Base-by-base conservation (phyloP, 2,797 vertebrate species). In the Gastrophryne carolinensis region DNA sequence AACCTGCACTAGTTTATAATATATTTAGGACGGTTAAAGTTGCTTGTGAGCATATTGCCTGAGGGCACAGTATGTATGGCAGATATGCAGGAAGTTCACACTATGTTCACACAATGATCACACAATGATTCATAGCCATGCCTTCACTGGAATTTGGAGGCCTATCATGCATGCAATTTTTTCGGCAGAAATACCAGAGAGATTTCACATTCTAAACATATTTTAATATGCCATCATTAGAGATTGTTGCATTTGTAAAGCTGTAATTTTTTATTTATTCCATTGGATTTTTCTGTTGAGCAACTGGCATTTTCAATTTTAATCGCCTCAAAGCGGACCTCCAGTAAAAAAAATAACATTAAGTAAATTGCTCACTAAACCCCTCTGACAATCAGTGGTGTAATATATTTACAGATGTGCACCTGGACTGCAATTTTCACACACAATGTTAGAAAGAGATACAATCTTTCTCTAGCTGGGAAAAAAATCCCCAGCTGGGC, bases 121-220 rank as follows among this genome's bases (percentile, higher is more conserved):
- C 34, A 27, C 21, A 35, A 15, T 39, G 30, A 54, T 53, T 37
- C 32, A 53, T n/a, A 37, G 15, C 23, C 35, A 15, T 26, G 49
- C 32, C 49, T 67, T 39, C 47, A 17, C 30, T 10, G 47, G 47
- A 37, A 67, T 53, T 67, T 53, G 10, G 15, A 67, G 32, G 64
- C 30, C 26, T 54, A 67, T 37, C 54, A 53, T 10, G 30, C 23
- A 19, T 67, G 64, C 49, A 67, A 37, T 8, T 52, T 49, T 67
- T 35, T 52, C 30, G 53, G 23, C 19, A 52, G 44, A 67, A 67
- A 67, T 67, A 67, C 44, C 64, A 67, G 29, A 37, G 21, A 21
- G 29, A 53, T 67, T 67, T 67, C 8, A 35, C 64, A 67, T 67
- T 67, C 64, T 67, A 30, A 52, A 67, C 47, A 67, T 67, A 53